Conservation (phyloP, 2,888 invertebrate genomes). For the Ganaspis brasiliensis region DNA sequence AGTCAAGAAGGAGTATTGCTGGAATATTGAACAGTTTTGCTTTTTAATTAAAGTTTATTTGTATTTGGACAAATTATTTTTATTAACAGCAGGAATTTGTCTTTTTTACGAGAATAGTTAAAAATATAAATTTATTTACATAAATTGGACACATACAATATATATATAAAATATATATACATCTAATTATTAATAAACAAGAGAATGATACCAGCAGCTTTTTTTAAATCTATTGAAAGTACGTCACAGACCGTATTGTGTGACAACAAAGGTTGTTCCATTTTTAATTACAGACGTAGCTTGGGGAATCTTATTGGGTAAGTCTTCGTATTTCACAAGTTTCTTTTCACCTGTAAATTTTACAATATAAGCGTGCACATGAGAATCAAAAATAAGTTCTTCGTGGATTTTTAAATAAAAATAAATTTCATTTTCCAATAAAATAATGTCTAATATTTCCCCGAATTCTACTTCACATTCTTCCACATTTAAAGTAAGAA, state of each 20-base stretch:
- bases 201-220: too few species aligned
- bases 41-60: too few species aligned
- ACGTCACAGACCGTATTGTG: neutral
- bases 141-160: too few species aligned
- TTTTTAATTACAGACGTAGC: neutral
- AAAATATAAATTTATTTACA: too few species aligned
- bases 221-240: neutral
- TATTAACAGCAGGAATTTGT: too few species aligned
- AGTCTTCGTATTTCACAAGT: neutral
- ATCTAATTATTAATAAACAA: too few species aligned
- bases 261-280: neutral
- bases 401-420: neutral
- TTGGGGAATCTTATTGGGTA: neutral
- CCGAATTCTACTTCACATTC: slow-evolving; percentile 2
- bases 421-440: slow-evolving; percentile 1
- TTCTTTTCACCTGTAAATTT: neutral
- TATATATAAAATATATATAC: too few species aligned
- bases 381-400: neutral
- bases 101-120: too few species aligned
- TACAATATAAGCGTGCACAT: neutral
- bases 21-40: too few species aligned
- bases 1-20: too few species aligned
- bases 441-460: neutral
- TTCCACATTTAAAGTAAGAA: neutral
- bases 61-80: too few species aligned